These are phyloP conservation scores for Stichopus horrens DNA, from an alignment of 53 echinoderm and acorn worm species.

Conservation along the genomic window DNA sequence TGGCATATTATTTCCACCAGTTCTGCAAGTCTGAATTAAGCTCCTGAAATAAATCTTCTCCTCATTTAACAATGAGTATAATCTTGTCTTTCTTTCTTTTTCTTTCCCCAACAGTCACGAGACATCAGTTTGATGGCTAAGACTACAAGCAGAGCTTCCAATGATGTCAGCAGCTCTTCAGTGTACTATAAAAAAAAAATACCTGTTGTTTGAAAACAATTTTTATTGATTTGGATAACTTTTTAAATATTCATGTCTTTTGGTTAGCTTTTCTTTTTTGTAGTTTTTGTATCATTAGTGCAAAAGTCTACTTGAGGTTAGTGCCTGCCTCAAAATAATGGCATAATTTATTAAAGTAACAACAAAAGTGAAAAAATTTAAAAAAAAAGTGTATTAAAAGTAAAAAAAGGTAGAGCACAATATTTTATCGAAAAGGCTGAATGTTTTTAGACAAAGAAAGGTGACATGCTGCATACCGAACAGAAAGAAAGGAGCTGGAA, in stretches of 20 bases:
- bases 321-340: not conserved
- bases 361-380: not conserved
- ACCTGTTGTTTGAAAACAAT: slow-evolving; percentile 17
- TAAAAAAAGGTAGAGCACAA: not conserved
- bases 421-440: not conserved
- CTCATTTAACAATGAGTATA: not conserved
- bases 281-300: slow-evolving; percentile 33
- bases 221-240: slow-evolving; percentile 11
- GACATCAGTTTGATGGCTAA: slow-evolving; percentile 80
- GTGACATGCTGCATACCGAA: too few relatives aligned
- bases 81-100: slow-evolving; percentile 6
- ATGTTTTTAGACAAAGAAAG: not conserved
- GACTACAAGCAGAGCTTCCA: slow-evolving; percentile 14
- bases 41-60: too few relatives aligned
- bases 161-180: slow-evolving; percentile 22
- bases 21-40: too few relatives aligned
- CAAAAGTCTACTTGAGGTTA: not conserved
- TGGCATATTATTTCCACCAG: too few relatives aligned
- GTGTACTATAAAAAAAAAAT: slow-evolving; percentile 23
- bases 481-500: too few relatives aligned
- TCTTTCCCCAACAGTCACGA: slow-evolving; percentile 82
- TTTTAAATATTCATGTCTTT: slow-evolving; percentile 41
- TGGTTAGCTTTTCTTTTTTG: slow-evolving; percentile 23
- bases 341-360: not conserved
- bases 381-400: not conserved